Evolutionary conservation across 2,113 vertebrate genomes (phyloP).

Genomic region (Asarcornis scutulata): DNA sequence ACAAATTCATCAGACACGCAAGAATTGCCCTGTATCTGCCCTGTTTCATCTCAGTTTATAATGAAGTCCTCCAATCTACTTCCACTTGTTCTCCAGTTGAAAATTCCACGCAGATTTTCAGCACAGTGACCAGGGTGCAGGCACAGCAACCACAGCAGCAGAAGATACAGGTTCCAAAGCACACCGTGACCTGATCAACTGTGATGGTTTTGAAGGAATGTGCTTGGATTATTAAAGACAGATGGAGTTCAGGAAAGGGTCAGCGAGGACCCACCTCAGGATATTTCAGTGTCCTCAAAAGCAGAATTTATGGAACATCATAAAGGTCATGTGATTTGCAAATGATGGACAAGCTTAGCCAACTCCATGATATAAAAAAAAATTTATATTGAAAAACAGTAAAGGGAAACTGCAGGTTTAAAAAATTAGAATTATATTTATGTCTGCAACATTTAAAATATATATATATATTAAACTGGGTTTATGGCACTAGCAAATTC

Average conservation of each 20-base stretch:
- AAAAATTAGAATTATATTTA: neutral
- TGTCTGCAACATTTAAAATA: no score
- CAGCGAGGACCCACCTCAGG: neutral
- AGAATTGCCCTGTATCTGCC: neutral
- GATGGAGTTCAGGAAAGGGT: conserved; percentile 1
- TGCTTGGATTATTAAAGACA: neutral
- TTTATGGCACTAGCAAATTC: neutral
- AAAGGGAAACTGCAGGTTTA: neutral
- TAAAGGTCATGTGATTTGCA: neutral
- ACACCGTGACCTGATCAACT: neutral
- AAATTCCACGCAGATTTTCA: neutral
- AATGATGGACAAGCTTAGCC: neutral
- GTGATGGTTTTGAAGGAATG: neutral
- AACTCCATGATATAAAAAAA: neutral
- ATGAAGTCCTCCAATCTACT: neutral
- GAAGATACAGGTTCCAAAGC: neutral
- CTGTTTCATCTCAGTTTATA: neutral
- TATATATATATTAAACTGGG: neutral
- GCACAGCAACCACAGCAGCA: neutral
- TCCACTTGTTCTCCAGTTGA: neutral
- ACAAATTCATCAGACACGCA: neutral
- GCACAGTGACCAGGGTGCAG: neutral
- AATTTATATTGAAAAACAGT: neutral
- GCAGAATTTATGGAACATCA: neutral
- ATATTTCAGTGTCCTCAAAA: neutral